These are phyloP conservation scores for Dolomedes plantarius DNA, from an alignment of 2,888 invertebrate genomes.

Conservation along the genomic window DNA sequence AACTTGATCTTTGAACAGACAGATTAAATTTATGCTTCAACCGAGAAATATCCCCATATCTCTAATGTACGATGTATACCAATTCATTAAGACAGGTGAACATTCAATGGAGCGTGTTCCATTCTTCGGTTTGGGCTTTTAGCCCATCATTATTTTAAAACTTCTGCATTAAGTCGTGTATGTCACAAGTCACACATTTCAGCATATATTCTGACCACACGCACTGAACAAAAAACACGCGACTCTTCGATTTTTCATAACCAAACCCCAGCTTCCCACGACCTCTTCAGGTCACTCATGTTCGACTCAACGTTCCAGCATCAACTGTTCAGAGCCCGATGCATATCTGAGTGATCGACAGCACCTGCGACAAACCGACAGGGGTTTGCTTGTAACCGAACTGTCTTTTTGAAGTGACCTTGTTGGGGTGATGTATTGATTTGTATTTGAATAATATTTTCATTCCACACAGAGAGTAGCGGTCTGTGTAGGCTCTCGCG, in stretches of 20 bases:
- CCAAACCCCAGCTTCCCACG: neutral
- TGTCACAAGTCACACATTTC: neutral
- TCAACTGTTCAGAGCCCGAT: neutral
- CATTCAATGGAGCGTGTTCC: neutral
- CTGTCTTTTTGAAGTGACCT: too few species aligned
- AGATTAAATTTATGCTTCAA: too few species aligned
- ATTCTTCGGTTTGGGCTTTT: neutral
- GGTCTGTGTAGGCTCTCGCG: too few species aligned
- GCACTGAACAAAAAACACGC: constrained; percentile 1
- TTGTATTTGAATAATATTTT: too few species aligned
- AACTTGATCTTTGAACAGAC: too few species aligned
- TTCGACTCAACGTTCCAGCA: neutral
- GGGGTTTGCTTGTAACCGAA: too few species aligned
- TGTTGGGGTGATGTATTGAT: too few species aligned
- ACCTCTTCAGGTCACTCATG: neutral
- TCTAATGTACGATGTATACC: too few species aligned
- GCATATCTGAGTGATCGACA: neutral
- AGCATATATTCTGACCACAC: neutral
- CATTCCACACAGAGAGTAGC: too few species aligned
- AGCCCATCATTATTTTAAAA: neutral
- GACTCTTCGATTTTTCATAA: constrained; percentile 5
- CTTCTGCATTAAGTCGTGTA: neutral
- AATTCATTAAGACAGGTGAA: constrained; percentile 14
- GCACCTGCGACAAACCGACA: neutral
- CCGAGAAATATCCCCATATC: too few species aligned